Conservation (phyloP, 2,888 invertebrate species). For the Gari tellinella region DNA sequence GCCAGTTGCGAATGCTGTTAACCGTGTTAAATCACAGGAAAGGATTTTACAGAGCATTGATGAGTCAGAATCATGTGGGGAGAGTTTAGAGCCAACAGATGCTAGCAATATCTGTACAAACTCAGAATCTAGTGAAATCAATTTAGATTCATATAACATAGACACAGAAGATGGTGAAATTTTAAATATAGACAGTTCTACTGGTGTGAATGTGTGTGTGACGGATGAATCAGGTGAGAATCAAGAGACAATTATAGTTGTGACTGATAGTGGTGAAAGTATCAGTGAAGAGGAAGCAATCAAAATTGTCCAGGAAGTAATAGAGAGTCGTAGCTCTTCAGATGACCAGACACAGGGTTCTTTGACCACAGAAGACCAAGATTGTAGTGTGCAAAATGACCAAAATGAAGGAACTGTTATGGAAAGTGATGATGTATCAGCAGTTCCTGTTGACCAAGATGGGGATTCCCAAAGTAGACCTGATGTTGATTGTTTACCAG, state of each 20-base stretch:
- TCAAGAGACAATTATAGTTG: slow-evolving; percentile 67
- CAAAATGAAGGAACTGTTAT: neutral
- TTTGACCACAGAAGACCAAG: neutral
- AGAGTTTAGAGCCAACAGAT: too few relatives aligned
- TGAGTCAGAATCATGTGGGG: too few relatives aligned
- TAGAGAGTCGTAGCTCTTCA: slow-evolving; percentile 33
- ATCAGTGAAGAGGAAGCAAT: slow-evolving; percentile 73
- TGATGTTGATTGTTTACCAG: neutral
- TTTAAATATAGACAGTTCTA: too few relatives aligned
- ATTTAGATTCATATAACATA: too few relatives aligned
- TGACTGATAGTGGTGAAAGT: slow-evolving; percentile 67
- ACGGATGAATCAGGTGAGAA: slow-evolving; percentile 8
- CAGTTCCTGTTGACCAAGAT: too few relatives aligned
- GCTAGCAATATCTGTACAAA: too few relatives aligned
- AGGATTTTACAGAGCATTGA: too few relatives aligned
- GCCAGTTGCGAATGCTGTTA: slow-evolving; percentile 3
- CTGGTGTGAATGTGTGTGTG: too few relatives aligned
- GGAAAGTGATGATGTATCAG: too few relatives aligned
- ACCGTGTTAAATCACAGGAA: too few relatives aligned
- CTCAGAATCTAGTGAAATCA: too few relatives aligned
- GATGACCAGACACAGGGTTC: neutral
- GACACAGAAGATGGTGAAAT: too few relatives aligned
- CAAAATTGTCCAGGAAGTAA: slow-evolving; percentile 65
- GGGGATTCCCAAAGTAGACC: neutral
- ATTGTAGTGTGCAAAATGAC: neutral